Base-by-base conservation (phyloP, 1,140 invertebrate species). In the Vanessa atalanta region DNA sequence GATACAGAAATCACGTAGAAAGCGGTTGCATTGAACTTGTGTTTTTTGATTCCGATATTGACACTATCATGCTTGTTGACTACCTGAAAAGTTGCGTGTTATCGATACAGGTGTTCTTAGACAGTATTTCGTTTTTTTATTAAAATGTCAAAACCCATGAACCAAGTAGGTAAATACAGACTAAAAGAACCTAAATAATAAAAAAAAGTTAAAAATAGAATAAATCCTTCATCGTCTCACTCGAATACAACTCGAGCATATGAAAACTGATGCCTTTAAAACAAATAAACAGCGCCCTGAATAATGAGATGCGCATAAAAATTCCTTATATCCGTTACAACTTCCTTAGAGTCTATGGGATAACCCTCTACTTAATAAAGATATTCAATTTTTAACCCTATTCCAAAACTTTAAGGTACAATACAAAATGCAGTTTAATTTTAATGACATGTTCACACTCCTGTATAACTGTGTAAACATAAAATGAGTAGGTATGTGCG, bases 301-400 rank as follows among this genome's bases (percentile, higher is more conserved):
- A 77, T 79, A 82, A 81, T 81, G 75, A 77, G 72, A 77, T 65
- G 66, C 76, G 75, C 77, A 80, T 82, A 82, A 82, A 82, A 79
- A 82, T 80, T 77, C 81, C 71, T 79, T 76, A 75, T 74, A 76
- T 70, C 73, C 77, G 73, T 79, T 79, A 80, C 77, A 82, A 79
- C 77, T 80, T 83, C 81, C 81, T 79, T 72, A 77, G 78, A 72
- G 57, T 37, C 72, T 77, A 76, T 70, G 63, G 67, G 51, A 71
- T 76, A 57, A 72, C 75, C 75, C 53, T 71, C 55, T 37, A 31
- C 14, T 14, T 67, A 69, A 5, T 43, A 13, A 64, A 50, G 16
- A 50, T 64, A 64, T 48, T 47, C 7, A 11, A 77, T 67, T 65
- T 13, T 47, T 63, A 69, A 71, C 67, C 61, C 65, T 71, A 80